Conservation (phyloP, 92 coral and sea anemone genomes). For the Blastomussa wellsi region DNA sequence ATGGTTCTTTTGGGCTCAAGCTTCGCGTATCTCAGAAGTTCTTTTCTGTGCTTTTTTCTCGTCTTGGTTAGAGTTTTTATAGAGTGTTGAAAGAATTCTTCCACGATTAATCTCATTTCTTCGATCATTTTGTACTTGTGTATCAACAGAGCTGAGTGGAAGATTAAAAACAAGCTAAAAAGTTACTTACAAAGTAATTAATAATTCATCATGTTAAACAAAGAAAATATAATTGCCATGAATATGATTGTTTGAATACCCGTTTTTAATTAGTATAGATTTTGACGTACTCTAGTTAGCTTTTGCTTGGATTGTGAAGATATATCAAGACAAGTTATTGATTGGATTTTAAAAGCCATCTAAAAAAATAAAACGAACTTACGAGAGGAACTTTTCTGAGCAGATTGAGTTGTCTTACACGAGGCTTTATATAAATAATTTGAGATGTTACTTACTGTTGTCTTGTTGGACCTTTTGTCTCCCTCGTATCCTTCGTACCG, state of each 20-base stretch:
- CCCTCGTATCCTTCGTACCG: constrained; percentile 5
- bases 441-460: not conserved
- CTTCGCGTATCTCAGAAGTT: constrained; percentile 13
- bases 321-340: no score
- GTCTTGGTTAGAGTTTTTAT: constrained; percentile 2
- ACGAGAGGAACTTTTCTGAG: no score
- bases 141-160: constrained; percentile 1
- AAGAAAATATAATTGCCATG: no score
- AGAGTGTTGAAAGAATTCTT: constrained; percentile 19
- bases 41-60: constrained; percentile 19
- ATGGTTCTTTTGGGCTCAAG: not conserved
- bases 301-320: no score
- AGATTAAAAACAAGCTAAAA: not conserved
- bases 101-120: constrained; percentile 18
- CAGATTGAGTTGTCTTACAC: no score
- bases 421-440: not conserved
- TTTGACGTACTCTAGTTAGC: no score
- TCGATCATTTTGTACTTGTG: constrained; percentile 20
- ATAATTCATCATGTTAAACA: no score
- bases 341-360: no score
- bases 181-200: no score
- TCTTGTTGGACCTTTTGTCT: constrained; percentile 12
- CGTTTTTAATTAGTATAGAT: no score
- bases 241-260: no score
- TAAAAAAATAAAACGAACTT: no score